Percentiles rank a stretch among this genome's conserved stretches.
Conservation (phyloP, 2,888 invertebrate species). For the Drosophila ustulata region DNA sequence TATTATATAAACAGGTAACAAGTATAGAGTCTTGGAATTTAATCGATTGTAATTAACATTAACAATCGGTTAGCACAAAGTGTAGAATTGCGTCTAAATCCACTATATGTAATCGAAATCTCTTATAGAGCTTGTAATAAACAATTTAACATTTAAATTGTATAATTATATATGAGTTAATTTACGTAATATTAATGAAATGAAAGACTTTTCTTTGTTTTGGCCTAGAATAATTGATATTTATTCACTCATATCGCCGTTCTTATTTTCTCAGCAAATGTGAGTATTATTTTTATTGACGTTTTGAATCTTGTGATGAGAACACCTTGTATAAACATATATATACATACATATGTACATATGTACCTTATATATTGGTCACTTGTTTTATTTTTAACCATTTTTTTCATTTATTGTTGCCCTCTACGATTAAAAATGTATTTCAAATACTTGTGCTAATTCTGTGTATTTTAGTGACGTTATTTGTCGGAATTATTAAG, state of each 20-base stretch:
- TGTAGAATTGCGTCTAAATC: no score
- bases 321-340: constrained; percentile 27
- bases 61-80: no score
- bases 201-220: no score
- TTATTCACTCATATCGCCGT: not conserved
- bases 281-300: constrained; percentile 4
- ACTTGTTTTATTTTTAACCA: constrained; percentile 63
- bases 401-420: constrained; percentile 50
- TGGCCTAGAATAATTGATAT: not conserved
- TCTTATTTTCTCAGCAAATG: not conserved
- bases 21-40: no score
- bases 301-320: not conserved
- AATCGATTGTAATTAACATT: no score
- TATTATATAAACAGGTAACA: no score
- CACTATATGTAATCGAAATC: no score
- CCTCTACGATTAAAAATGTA: constrained; percentile 46
- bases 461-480: constrained; percentile 41
- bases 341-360: constrained; percentile 3
- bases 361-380: constrained; percentile 22
- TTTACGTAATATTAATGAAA: no score
- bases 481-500: constrained; percentile 1
- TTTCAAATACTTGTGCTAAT: constrained; percentile 44
- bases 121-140: no score
- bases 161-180: no score
- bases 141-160: no score